Conservation (phyloP, 2,113 vertebrate genomes). For the Phyllopteryx taeniolatus region DNA sequence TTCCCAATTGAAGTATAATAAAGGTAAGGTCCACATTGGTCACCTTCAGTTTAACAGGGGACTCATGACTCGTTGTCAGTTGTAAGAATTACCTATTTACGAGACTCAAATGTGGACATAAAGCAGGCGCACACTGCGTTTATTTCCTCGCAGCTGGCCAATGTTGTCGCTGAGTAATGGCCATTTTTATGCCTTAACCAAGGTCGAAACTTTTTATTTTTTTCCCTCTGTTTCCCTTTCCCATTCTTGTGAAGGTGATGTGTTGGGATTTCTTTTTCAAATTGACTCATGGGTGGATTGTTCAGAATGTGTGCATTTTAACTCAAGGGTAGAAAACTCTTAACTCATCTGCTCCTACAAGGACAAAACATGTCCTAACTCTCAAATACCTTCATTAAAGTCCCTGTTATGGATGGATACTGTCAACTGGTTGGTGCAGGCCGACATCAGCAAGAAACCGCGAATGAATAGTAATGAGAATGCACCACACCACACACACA, state of each 20-base stretch:
- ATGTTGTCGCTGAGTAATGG: not conserved
- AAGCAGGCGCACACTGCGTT: not conserved
- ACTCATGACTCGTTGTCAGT: not conserved
- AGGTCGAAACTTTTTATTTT: not conserved
- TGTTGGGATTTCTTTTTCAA: not conserved
- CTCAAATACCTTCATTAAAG: not conserved
- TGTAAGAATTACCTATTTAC: not conserved
- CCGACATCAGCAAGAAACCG: not conserved
- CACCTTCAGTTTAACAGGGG: constrained; percentile 4
- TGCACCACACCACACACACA: too few relatives aligned
- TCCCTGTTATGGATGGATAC: not conserved
- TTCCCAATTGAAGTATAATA: not conserved
- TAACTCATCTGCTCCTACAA: not conserved
- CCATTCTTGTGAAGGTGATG: not conserved
- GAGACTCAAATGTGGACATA: not conserved
- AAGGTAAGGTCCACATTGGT: not conserved
- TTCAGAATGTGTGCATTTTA: not conserved
- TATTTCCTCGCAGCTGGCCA: not conserved
- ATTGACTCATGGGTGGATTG: not conserved
- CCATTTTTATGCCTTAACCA: not conserved
- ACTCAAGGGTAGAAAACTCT: not conserved
- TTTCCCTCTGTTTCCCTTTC: not conserved
- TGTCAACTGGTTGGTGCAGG: not conserved
- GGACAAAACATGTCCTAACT: not conserved
- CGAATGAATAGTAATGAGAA: constrained; percentile 2